Conservation (phyloP, 1,140 invertebrate genomes). For the Nephotettix cincticeps region DNA sequence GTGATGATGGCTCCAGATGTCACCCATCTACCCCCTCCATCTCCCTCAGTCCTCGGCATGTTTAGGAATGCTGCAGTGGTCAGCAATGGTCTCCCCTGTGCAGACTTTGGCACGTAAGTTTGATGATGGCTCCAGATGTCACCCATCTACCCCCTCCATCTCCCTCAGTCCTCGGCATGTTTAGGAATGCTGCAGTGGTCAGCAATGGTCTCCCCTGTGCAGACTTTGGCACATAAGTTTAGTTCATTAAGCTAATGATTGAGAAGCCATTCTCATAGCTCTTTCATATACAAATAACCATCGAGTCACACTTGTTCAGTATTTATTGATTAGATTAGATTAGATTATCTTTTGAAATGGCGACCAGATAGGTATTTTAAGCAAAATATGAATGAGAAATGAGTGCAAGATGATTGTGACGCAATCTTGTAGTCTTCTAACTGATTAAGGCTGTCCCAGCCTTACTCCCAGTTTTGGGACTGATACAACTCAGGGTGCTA, state of each 20-base stretch:
- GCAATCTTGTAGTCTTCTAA: too few relatives aligned
- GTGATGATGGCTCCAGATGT: conserved; percentile 28
- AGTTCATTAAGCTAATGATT: too few relatives aligned
- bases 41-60: conserved; percentile 29
- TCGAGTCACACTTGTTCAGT: too few relatives aligned
- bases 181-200: conserved; percentile 40
- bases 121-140: conserved; percentile 32
- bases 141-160: conserved; percentile 27
- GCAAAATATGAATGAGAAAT: too few relatives aligned
- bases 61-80: conserved; percentile 41
- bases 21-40: conserved; percentile 23
- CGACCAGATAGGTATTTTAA: too few relatives aligned
- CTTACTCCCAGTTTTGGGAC: too few relatives aligned
- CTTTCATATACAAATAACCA: too few relatives aligned
- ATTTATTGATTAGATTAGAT: conserved; percentile 30
- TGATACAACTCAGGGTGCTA: too few relatives aligned
- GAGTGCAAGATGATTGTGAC: too few relatives aligned
- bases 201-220: conserved; percentile 47
- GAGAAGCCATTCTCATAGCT: too few relatives aligned
- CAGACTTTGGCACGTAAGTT: conserved; percentile 46
- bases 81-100: conserved; percentile 46
- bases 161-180: conserved; percentile 29
- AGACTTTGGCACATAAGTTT: conserved; percentile 46
- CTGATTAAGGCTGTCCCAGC: too few relatives aligned
- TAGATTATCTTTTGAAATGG: too few relatives aligned